Evolutionary conservation across 2,888 invertebrate genomes (phyloP), one percentile per base, ranked within the genome.

Genomic region (Ommatoiulus sabulosus): DNA sequence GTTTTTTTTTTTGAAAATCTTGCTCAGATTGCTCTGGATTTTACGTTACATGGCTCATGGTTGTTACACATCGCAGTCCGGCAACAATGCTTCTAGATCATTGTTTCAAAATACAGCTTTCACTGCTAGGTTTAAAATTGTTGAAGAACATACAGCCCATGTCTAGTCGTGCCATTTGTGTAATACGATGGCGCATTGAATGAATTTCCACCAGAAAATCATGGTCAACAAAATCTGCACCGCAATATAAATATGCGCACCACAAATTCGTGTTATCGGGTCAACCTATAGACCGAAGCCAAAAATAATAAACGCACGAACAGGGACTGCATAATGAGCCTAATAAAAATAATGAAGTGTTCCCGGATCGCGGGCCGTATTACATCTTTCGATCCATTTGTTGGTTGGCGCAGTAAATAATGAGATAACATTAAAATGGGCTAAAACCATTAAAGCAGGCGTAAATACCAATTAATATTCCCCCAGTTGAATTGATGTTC

Each of bases 241-340:
- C 12, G 48, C 12, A 10, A 48, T 48, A 48, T 12, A 48, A 48
- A 48, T 48, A 48, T 48, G 48, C 48, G 12, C 48, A 48, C 48
- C 72, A 10, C 72, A 72, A 72, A 72, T 24, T 24, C 7, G 72
- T 72, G 72, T 20, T 72, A 24, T 72, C 72, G 72, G 72, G 72
- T 72, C 72, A 72, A 24, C 24, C 72, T 72, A n/a, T n/a, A n/a
- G 24, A 24, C 72, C 72, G 10, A 72, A 72, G 72, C 72, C 63
- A 72, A 72, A 72, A 72, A 35, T 72, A 72, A 72, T 72, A 72
- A 72, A 72, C 72, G 72, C 72, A 72, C 72, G 24, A 72, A 72
- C 72, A 72, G 72, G 72, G 72, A 72, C 72, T 72, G 72, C 72
- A 72, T 72, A 72, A 72, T 72, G 72, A 72, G 72, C 72, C 72